Conservation (phyloP, 2,113 vertebrate species). For the Psilopsiagon aurifrons region DNA sequence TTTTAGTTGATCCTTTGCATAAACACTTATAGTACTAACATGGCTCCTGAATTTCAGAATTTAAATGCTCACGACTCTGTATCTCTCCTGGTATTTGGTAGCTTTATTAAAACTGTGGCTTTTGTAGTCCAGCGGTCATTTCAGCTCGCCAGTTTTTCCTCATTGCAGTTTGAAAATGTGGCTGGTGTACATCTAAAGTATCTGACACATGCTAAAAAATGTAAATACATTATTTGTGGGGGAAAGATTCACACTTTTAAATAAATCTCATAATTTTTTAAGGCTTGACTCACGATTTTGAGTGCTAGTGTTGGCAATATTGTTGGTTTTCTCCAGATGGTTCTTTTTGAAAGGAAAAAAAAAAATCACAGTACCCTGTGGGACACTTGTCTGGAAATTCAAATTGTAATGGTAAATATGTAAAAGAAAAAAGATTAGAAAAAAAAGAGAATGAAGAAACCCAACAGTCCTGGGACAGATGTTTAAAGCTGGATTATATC, state of each 20-base stretch:
- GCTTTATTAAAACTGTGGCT: background rate
- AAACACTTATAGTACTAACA: background rate
- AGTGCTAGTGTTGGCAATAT: constrained; percentile 45
- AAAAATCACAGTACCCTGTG: background rate
- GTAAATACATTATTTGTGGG: constrained; percentile 26
- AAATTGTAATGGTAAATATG: background rate
- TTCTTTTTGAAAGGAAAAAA: constrained; percentile 5
- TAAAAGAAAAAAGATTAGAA: background rate
- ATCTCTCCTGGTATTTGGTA: background rate
- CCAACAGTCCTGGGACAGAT: background rate
- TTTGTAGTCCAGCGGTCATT: background rate
- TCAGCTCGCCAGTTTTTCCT: background rate
- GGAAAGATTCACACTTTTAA: constrained; percentile 1
- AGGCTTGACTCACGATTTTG: constrained; percentile 22
- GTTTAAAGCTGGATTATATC: constrained; percentile 12
- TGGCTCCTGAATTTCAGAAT: background rate
- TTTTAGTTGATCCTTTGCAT: background rate
- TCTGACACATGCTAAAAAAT: background rate
- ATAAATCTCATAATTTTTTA: background rate
- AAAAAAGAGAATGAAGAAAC: background rate
- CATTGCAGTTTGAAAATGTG: background rate
- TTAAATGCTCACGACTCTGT: background rate
- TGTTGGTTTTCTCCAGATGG: constrained; percentile 50
- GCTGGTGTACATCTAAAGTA: background rate
- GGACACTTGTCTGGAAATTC: constrained; percentile 31